Evolutionary conservation across 2,113 vertebrate genomes (phyloP).

Genomic region (Aplodontia rufa): DNA sequence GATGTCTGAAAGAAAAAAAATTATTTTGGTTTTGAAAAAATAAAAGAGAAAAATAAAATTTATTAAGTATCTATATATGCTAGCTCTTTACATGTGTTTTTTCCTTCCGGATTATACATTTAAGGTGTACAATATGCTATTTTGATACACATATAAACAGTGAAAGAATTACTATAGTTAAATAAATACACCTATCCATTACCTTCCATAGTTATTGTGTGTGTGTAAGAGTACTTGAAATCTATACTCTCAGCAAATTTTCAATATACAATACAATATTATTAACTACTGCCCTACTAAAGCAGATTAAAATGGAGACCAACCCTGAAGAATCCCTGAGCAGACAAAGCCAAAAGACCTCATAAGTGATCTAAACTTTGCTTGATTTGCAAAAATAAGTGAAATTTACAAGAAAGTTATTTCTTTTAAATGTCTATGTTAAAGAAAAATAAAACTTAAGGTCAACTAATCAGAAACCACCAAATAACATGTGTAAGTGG

Average conservation of each 20-base stretch:
- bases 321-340: neutral
- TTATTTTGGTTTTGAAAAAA: neutral
- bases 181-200: neutral
- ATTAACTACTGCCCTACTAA: neutral
- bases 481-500: neutral
- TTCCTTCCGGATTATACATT: neutral
- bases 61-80: neutral
- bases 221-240: neutral
- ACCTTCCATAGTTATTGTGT: neutral
- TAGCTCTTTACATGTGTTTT: neutral
- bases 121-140: neutral
- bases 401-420: neutral
- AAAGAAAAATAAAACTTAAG: neutral
- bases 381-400: neutral
- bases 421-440: neutral
- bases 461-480: neutral
- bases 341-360: neutral
- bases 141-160: neutral
- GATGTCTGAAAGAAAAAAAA: neutral
- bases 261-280: neutral
- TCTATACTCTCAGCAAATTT: neutral
- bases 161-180: neutral
- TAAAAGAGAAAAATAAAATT: neutral
- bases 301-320: neutral
- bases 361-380: neutral